phyloP scores from a whole-genome alignment of 2,888 invertebrate species.

The Lathronympha strigana region DNA sequence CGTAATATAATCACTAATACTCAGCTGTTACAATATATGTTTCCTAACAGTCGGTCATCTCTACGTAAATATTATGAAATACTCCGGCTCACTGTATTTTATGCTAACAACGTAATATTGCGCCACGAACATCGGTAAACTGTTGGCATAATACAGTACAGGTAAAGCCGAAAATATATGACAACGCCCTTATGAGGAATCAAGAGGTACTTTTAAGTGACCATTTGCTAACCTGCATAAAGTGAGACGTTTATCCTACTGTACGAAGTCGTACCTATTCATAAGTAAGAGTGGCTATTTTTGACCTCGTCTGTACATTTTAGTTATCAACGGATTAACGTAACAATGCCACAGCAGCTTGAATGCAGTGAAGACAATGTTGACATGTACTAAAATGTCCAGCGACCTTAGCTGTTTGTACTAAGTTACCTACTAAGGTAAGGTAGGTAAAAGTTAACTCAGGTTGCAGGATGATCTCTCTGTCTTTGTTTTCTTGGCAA shows the following conservation, averaged over 20 bases:
- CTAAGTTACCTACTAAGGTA: too few species aligned
- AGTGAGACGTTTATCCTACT: background rate
- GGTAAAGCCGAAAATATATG: background rate
- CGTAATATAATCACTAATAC: background rate
- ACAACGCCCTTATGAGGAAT: background rate
- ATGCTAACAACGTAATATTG: slow-evolving; percentile 16
- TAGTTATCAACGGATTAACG: background rate
- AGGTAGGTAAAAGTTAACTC: too few species aligned
- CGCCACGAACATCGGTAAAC: slow-evolving; percentile 1
- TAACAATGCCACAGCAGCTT: slow-evolving; percentile 4
- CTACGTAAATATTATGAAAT: slow-evolving; percentile 19
- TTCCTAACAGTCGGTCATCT: background rate
- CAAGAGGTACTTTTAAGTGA: background rate
- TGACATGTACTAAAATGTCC: too few species aligned
- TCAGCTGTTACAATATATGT: slow-evolving; percentile 14
- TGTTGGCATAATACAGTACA: background rate
- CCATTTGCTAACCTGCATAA: background rate
- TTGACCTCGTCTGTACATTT: slow-evolving; percentile 9
- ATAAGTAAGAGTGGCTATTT: background rate
- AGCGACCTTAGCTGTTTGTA: too few species aligned
- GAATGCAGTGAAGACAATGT: background rate
- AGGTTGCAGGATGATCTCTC: too few species aligned
- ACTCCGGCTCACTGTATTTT: slow-evolving; percentile 11
- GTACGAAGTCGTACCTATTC: background rate
- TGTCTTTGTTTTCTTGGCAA: too few species aligned